These are phyloP conservation scores for Adoxophyes honmai DNA, from an alignment of 1,140 invertebrate species.

Conservation along the genomic window DNA sequence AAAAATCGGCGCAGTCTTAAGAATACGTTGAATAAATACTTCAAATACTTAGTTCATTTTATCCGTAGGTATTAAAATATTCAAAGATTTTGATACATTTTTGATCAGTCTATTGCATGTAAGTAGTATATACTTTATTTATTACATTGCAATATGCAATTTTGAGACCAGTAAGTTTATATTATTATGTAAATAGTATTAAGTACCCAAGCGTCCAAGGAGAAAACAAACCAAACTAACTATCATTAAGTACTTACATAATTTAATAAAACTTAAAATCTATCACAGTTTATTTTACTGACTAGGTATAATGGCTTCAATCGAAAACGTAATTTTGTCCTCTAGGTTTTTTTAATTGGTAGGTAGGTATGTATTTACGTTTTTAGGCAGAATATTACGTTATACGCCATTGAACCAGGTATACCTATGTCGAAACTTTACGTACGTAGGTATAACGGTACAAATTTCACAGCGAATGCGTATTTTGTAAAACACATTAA, in stretches of 20 bases:
- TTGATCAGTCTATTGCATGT: slow-evolving; percentile 12
- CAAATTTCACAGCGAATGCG: too few species aligned
- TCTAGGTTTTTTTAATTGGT: not conserved
- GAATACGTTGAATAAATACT: too few species aligned
- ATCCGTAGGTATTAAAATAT: not conserved
- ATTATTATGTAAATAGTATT: not conserved
- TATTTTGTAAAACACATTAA: too few species aligned
- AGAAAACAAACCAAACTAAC: not conserved
- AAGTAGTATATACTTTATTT: not conserved
- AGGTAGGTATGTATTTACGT: not conserved
- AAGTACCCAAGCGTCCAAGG: too few species aligned
- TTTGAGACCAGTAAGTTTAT: not conserved
- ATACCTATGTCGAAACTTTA: too few species aligned
- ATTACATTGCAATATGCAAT: not conserved
- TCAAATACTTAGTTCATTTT: too few species aligned
- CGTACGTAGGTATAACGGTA: too few species aligned
- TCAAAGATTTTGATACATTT: slow-evolving; percentile 5
- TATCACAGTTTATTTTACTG: slow-evolving; percentile 32
- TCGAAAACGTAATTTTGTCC: too few species aligned
- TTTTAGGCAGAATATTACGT: too few species aligned
- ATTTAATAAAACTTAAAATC: slow-evolving; percentile 21
- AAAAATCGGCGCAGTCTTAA: too few species aligned
- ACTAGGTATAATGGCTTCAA: too few species aligned
- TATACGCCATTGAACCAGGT: too few species aligned
- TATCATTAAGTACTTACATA: not conserved